Percentiles rank a stretch among this genome's conserved stretches.
phyloP scores from a whole-genome alignment of 2,797 vertebrate genomes.

The Adelosebastes latens region DNA sequence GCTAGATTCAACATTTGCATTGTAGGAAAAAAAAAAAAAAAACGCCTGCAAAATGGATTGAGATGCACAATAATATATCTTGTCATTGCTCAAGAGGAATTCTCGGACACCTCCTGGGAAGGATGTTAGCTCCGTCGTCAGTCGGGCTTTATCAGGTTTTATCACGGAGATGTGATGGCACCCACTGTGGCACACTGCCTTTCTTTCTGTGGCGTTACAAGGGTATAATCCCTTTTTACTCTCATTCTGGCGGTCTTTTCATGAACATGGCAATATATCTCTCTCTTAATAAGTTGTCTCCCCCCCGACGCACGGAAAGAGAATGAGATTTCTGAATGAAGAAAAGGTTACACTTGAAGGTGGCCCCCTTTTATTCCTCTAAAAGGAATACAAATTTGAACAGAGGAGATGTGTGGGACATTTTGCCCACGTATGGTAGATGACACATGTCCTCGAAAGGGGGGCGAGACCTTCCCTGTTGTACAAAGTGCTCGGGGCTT shows the following conservation, averaged over 20 bases:
- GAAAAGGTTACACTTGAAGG: background rate
- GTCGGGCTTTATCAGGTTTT: background rate
- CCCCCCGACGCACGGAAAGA: background rate
- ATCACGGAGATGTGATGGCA: background rate
- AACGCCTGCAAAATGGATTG: background rate
- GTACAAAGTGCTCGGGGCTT: background rate
- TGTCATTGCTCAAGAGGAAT: background rate
- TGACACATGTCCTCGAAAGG: background rate
- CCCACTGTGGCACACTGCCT: background rate
- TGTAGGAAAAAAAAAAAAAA: too few species aligned
- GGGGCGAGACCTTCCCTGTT: background rate
- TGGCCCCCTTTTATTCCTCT: background rate
- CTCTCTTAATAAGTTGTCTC: too few species aligned
- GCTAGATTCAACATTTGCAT: background rate
- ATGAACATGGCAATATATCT: too few species aligned
- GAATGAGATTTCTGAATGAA: background rate
- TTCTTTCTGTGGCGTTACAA: background rate
- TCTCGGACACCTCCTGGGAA: background rate
- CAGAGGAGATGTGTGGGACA: background rate
- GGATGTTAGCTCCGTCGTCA: background rate
- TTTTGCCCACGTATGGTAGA: background rate
- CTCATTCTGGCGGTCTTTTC: fast-evolving
- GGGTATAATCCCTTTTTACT: too few species aligned
- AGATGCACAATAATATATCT: background rate
- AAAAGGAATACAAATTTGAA: background rate